Conservation (phyloP, 2,888 invertebrate genomes). For the Polyommatus icarus region DNA sequence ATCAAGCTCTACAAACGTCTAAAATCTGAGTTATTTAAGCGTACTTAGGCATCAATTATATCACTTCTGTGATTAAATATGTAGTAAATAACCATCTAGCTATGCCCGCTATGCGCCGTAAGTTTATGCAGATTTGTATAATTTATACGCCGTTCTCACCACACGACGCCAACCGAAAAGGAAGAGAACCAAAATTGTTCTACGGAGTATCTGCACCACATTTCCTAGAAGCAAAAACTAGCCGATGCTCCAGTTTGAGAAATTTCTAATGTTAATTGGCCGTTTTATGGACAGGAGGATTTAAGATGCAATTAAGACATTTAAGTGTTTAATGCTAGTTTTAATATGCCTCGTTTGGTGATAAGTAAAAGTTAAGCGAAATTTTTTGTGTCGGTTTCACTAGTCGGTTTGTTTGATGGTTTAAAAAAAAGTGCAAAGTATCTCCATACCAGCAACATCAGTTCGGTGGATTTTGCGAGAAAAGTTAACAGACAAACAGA, state of each 20-base stretch:
- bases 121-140: constrained; percentile 58
- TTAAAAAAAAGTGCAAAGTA: neutral
- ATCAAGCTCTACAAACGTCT: neutral
- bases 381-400: neutral
- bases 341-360: neutral
- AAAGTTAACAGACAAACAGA: no score
- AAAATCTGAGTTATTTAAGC: neutral
- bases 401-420: neutral
- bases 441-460: no score
- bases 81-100: constrained; percentile 21
- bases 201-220: constrained; percentile 41
- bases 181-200: constrained; percentile 42
- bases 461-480: no score
- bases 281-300: constrained; percentile 18
- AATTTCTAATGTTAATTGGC: constrained; percentile 22
- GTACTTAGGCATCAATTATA: neutral
- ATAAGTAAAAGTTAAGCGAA: neutral
- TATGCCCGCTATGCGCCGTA: constrained; percentile 54
- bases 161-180: constrained; percentile 43
- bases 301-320: constrained; percentile 13
- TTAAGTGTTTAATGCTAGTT: neutral
- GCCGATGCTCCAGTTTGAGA: constrained; percentile 19
- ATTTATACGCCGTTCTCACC: constrained; percentile 51
- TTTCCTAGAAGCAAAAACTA: constrained; percentile 38
- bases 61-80: constrained; percentile 4